A percentile compares a stretch with the other conserved stretches of the same genome.
Conservation (phyloP, 2,113 vertebrate species). For the Tonatia bakeri region DNA sequence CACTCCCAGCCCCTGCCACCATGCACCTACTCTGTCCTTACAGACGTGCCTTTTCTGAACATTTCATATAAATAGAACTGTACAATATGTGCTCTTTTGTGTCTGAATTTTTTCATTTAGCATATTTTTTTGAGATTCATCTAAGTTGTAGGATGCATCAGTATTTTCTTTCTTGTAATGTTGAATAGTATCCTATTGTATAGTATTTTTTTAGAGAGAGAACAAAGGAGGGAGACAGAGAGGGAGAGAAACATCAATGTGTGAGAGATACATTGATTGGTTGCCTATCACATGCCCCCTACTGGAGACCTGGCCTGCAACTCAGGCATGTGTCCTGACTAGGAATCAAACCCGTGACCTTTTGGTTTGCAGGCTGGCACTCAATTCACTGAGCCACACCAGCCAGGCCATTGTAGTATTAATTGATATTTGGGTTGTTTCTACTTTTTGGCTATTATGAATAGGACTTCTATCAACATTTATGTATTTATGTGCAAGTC, state of each 20-base stretch:
- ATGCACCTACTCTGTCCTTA: not conserved
- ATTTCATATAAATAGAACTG: conserved; percentile 22
- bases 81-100: not conserved
- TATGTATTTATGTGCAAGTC: conserved; percentile 34
- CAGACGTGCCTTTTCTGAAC: not conserved
- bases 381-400: no score
- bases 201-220: not conserved
- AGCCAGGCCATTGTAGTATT: not conserved
- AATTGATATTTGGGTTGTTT: conserved; percentile 33
- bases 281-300: no score
- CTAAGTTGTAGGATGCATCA: not conserved
- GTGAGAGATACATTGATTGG: no score
- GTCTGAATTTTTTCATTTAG: conserved; percentile 18
- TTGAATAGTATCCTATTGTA: conserved; percentile 38
- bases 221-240: no score
- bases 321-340: no score
- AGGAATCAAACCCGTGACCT: no score
- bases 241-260: no score
- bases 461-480: conserved; percentile 45
- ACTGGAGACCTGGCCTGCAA: no score
- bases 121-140: conserved; percentile 27
- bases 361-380: no score
- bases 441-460: conserved; percentile 11
- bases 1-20: not conserved
- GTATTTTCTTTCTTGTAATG: conserved; percentile 28